These are phyloP conservation scores for Chelon labrosus DNA, from an alignment of 2,797 vertebrate species.

Conservation along the genomic window DNA sequence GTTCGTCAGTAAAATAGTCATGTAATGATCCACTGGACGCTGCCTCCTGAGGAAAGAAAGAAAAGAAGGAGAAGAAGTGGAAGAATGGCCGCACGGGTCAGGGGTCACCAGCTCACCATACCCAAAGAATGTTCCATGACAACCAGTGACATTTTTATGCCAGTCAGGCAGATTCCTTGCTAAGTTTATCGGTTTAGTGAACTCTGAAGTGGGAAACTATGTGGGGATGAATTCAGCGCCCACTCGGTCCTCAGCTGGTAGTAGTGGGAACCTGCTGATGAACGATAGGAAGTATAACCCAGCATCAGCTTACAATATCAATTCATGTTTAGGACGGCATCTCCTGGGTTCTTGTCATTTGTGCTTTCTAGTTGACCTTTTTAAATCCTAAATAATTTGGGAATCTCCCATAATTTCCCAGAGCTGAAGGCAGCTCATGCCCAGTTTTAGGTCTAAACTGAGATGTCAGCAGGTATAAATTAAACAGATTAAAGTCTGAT, in stretches of 20 bases:
- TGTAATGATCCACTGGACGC: constrained; percentile 41
- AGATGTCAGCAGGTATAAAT: constrained; percentile 52
- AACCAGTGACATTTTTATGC: constrained; percentile 57
- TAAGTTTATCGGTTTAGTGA: constrained; percentile 62
- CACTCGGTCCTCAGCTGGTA: constrained; percentile 1
- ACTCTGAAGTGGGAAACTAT: constrained; percentile 57
- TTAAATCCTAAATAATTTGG: background rate
- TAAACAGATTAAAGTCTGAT: constrained; percentile 52
- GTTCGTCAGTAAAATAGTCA: constrained; percentile 25
- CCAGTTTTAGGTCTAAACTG: constrained; percentile 19
- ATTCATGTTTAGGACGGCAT: background rate
- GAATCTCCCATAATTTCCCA: constrained; percentile 15
- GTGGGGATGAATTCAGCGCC: constrained; percentile 41
- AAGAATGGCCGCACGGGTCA: constrained; percentile 37
- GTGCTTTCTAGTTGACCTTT: background rate
- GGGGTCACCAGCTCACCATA: constrained; percentile 53
- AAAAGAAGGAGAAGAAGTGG: background rate
- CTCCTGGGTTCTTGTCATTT: background rate
- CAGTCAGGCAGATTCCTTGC: constrained; percentile 52
- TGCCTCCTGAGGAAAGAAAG: constrained; percentile 16
- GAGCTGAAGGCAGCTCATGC: background rate
- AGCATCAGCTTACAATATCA: background rate
- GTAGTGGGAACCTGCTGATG: constrained; percentile 27
- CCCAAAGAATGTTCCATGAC: constrained; percentile 51
- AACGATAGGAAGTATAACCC: background rate